Base-by-base conservation (phyloP, 2,888 invertebrate species). In the Pelosia muscerda region DNA sequence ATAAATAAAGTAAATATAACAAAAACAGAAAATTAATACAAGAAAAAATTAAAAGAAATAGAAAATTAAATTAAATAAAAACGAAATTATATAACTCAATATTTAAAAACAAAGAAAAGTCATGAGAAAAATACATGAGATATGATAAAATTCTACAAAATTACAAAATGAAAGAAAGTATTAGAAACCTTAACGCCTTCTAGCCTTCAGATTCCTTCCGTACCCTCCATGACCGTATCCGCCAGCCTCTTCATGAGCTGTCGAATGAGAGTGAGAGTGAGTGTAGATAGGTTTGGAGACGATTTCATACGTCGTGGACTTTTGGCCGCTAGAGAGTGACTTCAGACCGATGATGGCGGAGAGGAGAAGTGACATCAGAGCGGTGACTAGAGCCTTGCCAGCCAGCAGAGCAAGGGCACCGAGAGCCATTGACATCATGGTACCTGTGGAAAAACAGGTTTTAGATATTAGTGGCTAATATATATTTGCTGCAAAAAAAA, bases 341-440 rank as follows among this genome's bases (percentile, higher is more conserved):
- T 97, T 97, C 68, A 98, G 91, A 0, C 97, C 97, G 67, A 97
- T 95, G 72, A 97, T 96, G 0, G 96, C 97, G 0, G 98, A 97
- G 0, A 98, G 91, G 76, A 97, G 96, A 0, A 98, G 93, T 0
- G 98, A 97, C 96, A 98, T 97, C 67, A 98, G 87, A 2, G 97
- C 97, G 0, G 97, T 97, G 96, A 98, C 97, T 23, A 98, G 87
- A 0, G 98, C 98, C 87, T 98, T 98, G 13, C 98, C 98, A 11
- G 98, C 98, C 53, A 98, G 93, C 62, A 97, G 92, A 0, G 98
- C 97, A 4, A 98, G 90, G 0, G 96, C 97, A 15, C 97, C 97
- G 64, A 97, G 90, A 13, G 96, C 97, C 42, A 98, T 85, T 0
- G 97, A 97, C 88, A 97, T 96, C 1, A 97, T 86, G 0, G 97